Conservation (phyloP, 2,888 invertebrate species). For the Cyrtodaria siliqua region DNA sequence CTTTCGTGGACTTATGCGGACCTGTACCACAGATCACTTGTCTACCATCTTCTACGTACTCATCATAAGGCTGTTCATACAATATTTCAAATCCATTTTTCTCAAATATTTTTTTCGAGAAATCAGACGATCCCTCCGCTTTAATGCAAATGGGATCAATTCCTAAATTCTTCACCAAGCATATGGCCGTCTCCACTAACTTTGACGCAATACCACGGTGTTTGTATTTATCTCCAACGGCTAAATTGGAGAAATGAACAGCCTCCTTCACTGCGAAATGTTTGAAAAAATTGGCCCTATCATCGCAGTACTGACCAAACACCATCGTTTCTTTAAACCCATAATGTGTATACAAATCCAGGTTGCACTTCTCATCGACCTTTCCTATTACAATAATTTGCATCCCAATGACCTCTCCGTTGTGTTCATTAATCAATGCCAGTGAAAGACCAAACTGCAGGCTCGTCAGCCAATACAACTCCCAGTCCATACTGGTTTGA, state of each 20-base stretch:
- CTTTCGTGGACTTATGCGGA: slow-evolving; percentile 17
- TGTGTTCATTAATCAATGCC: slow-evolving; percentile 22
- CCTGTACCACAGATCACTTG: slow-evolving; percentile 17
- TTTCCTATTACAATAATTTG: slow-evolving; percentile 15
- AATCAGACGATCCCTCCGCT: slow-evolving; percentile 33
- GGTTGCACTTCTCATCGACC: slow-evolving; percentile 6
- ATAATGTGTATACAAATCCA: slow-evolving; percentile 6
- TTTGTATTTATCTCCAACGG: too few relatives aligned
- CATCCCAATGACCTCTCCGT: slow-evolving; percentile 24
- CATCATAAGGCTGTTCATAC: slow-evolving; percentile 13
- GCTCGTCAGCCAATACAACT: slow-evolving; percentile 5
- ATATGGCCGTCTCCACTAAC: slow-evolving; percentile 16
- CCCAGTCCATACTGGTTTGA: slow-evolving; percentile 7
- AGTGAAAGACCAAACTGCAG: slow-evolving; percentile 24
- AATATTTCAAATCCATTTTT: slow-evolving; percentile 24
- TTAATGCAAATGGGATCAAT: slow-evolving; percentile 29
- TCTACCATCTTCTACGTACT: slow-evolving; percentile 23
- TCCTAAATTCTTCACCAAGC: slow-evolving; percentile 30
- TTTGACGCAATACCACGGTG: slow-evolving; percentile 19
- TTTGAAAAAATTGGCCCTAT: slow-evolving; percentile 26
- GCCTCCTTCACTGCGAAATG: slow-evolving; percentile 17
- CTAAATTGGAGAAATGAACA: slow-evolving; percentile 30
- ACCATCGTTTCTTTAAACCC: slow-evolving; percentile 7
- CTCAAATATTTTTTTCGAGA: slow-evolving; percentile 30
- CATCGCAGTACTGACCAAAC: slow-evolving; percentile 17